Percentiles rank a stretch among this genome's conserved stretches.
Evolutionary conservation across 1,140 invertebrate species (phyloP).

Genomic region (Rhopalosiphum maidis): DNA sequence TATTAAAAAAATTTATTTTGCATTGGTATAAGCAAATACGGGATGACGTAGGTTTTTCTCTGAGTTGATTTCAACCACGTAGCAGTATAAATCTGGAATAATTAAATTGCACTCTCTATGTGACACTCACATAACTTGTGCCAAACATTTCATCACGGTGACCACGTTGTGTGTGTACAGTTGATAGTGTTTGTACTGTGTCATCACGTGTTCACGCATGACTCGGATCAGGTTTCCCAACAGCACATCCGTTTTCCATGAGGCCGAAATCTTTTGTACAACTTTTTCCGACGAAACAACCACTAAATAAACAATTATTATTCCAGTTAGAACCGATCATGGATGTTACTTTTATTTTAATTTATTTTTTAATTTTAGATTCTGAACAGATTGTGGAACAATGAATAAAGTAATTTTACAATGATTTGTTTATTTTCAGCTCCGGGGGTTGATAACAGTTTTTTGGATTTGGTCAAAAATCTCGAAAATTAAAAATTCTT

Average conservation of each 20-base stretch:
- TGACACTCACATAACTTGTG: neutral
- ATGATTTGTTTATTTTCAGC: no score
- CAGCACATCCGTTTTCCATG: neutral
- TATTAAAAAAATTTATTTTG: neutral
- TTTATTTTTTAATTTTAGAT: neutral
- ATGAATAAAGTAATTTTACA: neutral
- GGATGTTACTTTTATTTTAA: neutral
- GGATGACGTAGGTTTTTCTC: neutral
- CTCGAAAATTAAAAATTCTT: no score
- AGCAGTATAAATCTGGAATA: neutral
- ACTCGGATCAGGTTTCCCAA: constrained; percentile 21
- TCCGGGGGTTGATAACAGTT: no score
- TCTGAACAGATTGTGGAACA: neutral
- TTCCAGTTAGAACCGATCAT: neutral
- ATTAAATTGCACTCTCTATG: neutral
- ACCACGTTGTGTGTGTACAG: constrained; percentile 21
- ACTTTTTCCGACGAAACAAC: neutral
- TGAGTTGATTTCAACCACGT: neutral
- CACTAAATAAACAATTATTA: neutral
- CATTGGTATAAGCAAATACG: neutral
- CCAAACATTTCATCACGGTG: constrained; percentile 19
- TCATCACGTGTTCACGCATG: constrained; percentile 49
- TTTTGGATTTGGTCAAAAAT: no score
- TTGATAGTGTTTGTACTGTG: constrained; percentile 50
- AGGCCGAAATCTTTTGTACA: neutral